phyloP scores from a whole-genome alignment of 2,888 invertebrate species.

The Leucania comma region DNA sequence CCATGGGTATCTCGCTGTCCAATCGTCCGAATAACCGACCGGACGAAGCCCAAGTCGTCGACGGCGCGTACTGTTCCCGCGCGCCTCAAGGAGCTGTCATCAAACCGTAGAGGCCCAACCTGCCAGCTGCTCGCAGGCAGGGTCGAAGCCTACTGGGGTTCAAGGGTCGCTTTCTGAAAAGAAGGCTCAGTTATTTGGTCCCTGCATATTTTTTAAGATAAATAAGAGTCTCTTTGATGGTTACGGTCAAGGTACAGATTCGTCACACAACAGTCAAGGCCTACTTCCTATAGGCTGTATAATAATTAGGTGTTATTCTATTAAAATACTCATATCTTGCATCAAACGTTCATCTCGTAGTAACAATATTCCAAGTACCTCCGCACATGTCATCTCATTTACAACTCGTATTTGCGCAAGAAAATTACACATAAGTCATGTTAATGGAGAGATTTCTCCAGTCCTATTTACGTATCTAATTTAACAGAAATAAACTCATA shows the following conservation, averaged over 20 bases:
- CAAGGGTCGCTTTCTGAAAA: too few relatives aligned
- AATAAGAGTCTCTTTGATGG: neutral
- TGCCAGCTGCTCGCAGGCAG: too few relatives aligned
- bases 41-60: too few relatives aligned
- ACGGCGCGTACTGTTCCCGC: too few relatives aligned
- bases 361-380: neutral
- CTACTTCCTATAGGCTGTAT: too few relatives aligned
- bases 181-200: too few relatives aligned
- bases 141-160: too few relatives aligned
- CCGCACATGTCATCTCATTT: neutral
- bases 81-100: too few relatives aligned
- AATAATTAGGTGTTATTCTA: neutral
- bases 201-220: too few relatives aligned
- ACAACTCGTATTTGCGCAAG: slow-evolving; percentile 13
- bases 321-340: neutral
- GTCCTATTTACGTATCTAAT: slow-evolving; percentile 7
- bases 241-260: neutral
- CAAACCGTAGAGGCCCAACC: too few relatives aligned
- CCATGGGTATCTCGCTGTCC: too few relatives aligned
- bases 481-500: slow-evolving; percentile 24
- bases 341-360: neutral
- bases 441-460: neutral
- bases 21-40: too few relatives aligned
- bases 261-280: neutral
- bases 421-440: slow-evolving; percentile 16